Evolutionary conservation across 2,797 vertebrate species (phyloP).

Genomic region (Pseudopleuronectes americanus): DNA sequence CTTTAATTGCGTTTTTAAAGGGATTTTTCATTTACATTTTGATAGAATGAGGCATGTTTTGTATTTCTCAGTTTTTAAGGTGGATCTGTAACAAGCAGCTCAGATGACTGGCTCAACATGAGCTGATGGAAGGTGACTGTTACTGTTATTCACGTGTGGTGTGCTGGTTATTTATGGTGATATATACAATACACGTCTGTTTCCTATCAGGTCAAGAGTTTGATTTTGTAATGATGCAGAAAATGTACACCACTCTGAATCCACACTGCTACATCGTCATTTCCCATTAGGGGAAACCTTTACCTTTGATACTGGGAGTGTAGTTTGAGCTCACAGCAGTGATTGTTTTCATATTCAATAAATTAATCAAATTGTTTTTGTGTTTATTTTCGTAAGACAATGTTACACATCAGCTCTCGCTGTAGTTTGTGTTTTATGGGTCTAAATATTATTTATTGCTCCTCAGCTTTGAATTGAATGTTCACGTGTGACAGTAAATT

Average conservation of each 20-base stretch:
- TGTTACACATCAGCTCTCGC: constrained; percentile 34
- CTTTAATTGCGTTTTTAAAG: constrained; percentile 17
- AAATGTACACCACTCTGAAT: background rate
- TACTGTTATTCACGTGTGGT: constrained; percentile 14
- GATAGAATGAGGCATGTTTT: background rate
- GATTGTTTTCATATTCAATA: constrained; percentile 1
- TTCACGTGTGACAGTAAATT: constrained; percentile 47
- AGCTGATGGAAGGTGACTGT: constrained; percentile 1
- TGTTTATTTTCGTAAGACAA: constrained; percentile 19
- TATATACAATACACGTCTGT: background rate
- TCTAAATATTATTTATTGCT: constrained; percentile 35
- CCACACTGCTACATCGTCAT: background rate
- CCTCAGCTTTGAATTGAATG: constrained; percentile 45
- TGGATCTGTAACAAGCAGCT: background rate
- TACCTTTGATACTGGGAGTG: background rate
- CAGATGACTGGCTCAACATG: background rate
- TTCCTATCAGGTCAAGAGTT: constrained; percentile 4
- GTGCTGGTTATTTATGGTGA: background rate
- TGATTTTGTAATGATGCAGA: background rate
- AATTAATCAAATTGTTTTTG: constrained; percentile 2
- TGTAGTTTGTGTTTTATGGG: constrained; percentile 41
- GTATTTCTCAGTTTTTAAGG: background rate
- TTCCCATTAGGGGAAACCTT: background rate
- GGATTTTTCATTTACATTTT: constrained; percentile 25
- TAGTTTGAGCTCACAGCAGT: background rate